A percentile compares a stretch with the other conserved stretches of the same genome.
Conservation (phyloP, 2,888 invertebrate genomes). For the Chrysotoxum bicinctum region DNA sequence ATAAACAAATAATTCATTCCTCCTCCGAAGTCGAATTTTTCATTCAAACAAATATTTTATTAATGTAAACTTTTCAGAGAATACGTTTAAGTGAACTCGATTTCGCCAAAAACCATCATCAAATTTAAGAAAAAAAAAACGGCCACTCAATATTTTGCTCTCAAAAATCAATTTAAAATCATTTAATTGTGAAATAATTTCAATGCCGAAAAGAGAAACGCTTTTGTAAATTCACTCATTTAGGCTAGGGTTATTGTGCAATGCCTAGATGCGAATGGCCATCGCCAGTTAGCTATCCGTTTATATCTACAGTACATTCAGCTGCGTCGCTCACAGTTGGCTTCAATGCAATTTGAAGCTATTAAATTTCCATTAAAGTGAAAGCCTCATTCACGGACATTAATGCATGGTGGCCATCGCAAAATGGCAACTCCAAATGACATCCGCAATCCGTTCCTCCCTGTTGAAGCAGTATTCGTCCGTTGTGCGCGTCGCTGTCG, state of each 20-base stretch:
- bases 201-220: not conserved
- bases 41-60: too few relatives aligned
- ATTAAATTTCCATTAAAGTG: slow-evolving; percentile 73
- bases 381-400: slow-evolving; percentile 71
- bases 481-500: slow-evolving; percentile 24
- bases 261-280: not conserved
- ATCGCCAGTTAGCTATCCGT: slow-evolving; percentile 28
- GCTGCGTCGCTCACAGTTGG: not conserved
- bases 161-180: slow-evolving; percentile 64
- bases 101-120: slow-evolving; percentile 5
- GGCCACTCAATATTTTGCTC: slow-evolving; percentile 36
- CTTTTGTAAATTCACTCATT: not conserved
- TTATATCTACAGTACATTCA: not conserved
- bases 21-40: too few relatives aligned
- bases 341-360: slow-evolving; percentile 69
- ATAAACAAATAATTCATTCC: too few relatives aligned
- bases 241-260: not conserved
- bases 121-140: too few relatives aligned
- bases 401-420: slow-evolving; percentile 69
- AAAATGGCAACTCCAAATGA: slow-evolving; percentile 68
- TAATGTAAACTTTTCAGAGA: not conserved
- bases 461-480: slow-evolving; percentile 58
- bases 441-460: slow-evolving; percentile 52
- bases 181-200: slow-evolving; percentile 68
- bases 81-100: not conserved